phyloP scores from a whole-genome alignment of 2,888 invertebrate genomes.

The Crematogaster levior region DNA sequence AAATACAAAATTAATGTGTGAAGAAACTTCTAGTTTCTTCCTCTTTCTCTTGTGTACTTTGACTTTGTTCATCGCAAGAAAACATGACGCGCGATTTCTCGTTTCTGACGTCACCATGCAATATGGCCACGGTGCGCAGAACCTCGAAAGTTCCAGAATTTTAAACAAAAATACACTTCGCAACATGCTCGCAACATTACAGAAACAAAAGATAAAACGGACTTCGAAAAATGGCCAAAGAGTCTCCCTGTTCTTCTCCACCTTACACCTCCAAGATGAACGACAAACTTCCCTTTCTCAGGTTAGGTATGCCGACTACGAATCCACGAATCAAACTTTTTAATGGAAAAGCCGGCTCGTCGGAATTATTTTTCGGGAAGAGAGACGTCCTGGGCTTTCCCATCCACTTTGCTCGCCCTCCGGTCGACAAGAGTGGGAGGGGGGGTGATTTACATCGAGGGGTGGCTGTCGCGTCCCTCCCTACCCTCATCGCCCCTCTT shows the following conservation, averaged over 20 bases:
- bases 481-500: background rate
- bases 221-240: slow-evolving; percentile 32
- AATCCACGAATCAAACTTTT: slow-evolving; percentile 71
- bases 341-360: slow-evolving; percentile 63
- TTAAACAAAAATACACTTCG: slow-evolving; percentile 37
- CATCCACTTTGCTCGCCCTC: slow-evolving; percentile 59
- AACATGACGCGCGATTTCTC: slow-evolving; percentile 11
- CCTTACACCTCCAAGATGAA: slow-evolving; percentile 14
- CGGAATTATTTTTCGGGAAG: slow-evolving; percentile 67
- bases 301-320: slow-evolving; percentile 37
- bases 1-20: background rate
- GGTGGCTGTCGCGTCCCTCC: slow-evolving; percentile 34
- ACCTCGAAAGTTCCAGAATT: slow-evolving; percentile 33
- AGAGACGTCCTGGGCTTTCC: slow-evolving; percentile 58
- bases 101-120: slow-evolving; percentile 8
- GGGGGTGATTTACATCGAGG: slow-evolving; percentile 46
- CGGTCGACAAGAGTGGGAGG: slow-evolving; percentile 19
- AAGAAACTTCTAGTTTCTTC: background rate
- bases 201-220: slow-evolving; percentile 41
- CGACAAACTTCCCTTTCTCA: slow-evolving; percentile 27
- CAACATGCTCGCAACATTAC: slow-evolving; percentile 25
- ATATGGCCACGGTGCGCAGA: background rate
- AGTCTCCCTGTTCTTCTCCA: background rate
- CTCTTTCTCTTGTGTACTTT: background rate
- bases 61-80: background rate